Conservation (phyloP, 2,113 vertebrate species). For the Alces alces region DNA sequence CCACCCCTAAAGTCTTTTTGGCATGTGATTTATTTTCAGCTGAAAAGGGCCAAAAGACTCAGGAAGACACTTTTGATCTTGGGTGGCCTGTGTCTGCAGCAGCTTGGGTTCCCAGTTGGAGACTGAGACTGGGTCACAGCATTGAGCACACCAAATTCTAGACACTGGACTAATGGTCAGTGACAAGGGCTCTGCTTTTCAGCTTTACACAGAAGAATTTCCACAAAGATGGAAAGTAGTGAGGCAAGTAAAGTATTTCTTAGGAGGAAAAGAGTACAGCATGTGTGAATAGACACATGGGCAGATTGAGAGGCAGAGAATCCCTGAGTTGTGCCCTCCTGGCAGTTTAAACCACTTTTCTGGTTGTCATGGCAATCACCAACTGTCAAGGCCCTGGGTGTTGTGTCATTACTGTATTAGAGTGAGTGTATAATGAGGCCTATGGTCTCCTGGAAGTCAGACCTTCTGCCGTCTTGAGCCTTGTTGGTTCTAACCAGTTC, state of each 20-base stretch:
- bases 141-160: background rate
- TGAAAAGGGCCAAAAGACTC: background rate
- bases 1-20: background rate
- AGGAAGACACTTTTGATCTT: background rate
- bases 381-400: background rate
- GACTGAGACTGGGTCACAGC: background rate
- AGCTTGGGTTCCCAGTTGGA: background rate
- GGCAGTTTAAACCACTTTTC: background rate
- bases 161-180: background rate
- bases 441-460: background rate
- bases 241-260: background rate
- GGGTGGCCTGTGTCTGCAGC: background rate
- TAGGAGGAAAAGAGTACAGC: background rate
- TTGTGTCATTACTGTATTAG: background rate
- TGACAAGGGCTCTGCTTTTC: background rate
- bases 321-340: background rate
- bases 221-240: background rate
- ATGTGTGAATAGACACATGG: background rate
- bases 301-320: background rate
- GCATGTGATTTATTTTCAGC: background rate
- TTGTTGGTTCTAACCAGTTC: background rate
- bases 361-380: background rate
- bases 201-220: background rate
- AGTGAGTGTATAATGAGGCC: background rate
- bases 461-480: background rate